phyloP scores from a whole-genome alignment of 2,797 vertebrate genomes.

The Enteromius anoplus region DNA sequence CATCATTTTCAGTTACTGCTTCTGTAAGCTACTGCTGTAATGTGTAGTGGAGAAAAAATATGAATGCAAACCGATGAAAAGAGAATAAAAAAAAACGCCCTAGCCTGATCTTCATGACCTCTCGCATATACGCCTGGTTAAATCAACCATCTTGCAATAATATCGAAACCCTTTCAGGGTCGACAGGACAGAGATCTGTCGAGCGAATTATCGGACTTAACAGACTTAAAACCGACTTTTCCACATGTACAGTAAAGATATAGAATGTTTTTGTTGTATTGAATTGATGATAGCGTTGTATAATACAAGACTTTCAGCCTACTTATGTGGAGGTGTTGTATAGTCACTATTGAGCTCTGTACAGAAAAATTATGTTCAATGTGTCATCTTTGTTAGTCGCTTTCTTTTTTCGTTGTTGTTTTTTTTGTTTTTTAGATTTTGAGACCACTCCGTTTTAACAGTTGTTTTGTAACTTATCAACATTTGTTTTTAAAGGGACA shows the following conservation, averaged over 20 bases:
- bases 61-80: slow-evolving; percentile 27
- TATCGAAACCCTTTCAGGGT: slow-evolving; percentile 80
- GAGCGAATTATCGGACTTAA: slow-evolving; percentile 73
- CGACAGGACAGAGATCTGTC: slow-evolving; percentile 79
- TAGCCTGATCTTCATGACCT: slow-evolving; percentile 54
- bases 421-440: slow-evolving; percentile 51
- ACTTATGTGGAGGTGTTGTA: slow-evolving; percentile 81
- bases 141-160: slow-evolving; percentile 84
- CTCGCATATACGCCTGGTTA: slow-evolving; percentile 57
- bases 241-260: slow-evolving; percentile 89
- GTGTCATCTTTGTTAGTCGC: slow-evolving; percentile 64
- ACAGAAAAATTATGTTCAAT: slow-evolving; percentile 78
- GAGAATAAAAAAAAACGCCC: not conserved
- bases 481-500: not conserved
- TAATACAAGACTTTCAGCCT: slow-evolving; percentile 81
- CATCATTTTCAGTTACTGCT: slow-evolving; percentile 78
- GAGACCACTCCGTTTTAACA: slow-evolving; percentile 61
- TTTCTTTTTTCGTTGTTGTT: slow-evolving; percentile 66
- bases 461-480: slow-evolving; percentile 63
- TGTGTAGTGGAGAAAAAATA: slow-evolving; percentile 71
- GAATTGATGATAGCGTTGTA: slow-evolving; percentile 88
- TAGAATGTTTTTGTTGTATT: slow-evolving; percentile 83
- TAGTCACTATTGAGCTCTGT: slow-evolving; percentile 83
- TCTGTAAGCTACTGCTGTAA: slow-evolving; percentile 71
- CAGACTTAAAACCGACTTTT: slow-evolving; percentile 64